Conservation (phyloP, 2,113 vertebrate species). For the Blennius ocellaris region DNA sequence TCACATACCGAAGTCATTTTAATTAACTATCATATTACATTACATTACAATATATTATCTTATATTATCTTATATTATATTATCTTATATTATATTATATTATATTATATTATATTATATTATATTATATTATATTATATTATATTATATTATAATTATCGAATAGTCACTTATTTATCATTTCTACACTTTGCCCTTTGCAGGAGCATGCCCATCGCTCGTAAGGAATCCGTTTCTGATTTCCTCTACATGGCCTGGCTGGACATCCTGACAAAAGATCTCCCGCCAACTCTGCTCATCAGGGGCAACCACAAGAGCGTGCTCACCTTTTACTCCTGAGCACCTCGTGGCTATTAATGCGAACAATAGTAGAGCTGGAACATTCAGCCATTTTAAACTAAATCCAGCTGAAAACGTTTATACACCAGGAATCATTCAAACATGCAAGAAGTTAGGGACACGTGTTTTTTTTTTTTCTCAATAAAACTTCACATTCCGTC, state of each 20-base stretch:
- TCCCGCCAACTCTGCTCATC: conserved; percentile 93
- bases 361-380: conserved; percentile 9
- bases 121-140: too few species aligned
- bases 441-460: background rate
- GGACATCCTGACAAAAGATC: conserved; percentile 93
- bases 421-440: background rate
- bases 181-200: background rate
- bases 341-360: conserved; percentile 9
- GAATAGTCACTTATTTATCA: conserved; percentile 3
- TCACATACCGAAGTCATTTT: background rate
- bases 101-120: too few species aligned
- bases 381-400: conserved; percentile 1
- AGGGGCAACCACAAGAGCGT: conserved; percentile 99
- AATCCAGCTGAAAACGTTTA: background rate
- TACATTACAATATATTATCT: too few species aligned
- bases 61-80: too few species aligned
- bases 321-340: conserved; percentile 97
- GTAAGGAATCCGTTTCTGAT: conserved; percentile 93
- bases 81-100: too few species aligned
- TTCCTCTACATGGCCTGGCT: conserved; percentile 97
- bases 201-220: conserved; percentile 97
- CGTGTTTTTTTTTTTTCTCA: too few species aligned
- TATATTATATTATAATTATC: too few species aligned
- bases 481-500: too few species aligned
- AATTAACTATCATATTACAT: too few species aligned